Percentiles rank a stretch among this genome's conserved stretches.
phyloP scores from a whole-genome alignment of 1,140 invertebrate species.

The Macrobrachium nipponense region DNA sequence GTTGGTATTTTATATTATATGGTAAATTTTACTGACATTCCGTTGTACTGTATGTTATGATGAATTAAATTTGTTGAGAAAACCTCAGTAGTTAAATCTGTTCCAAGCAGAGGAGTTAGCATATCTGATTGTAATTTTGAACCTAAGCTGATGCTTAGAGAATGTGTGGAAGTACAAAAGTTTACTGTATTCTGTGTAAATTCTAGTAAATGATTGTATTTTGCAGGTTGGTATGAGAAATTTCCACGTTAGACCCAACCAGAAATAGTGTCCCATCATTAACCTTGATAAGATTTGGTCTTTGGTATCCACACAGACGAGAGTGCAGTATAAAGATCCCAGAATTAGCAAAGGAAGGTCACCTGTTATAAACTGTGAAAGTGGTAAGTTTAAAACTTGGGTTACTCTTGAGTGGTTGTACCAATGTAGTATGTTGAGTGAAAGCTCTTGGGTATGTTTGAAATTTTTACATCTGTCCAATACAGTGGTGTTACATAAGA shows the following conservation, averaged over 20 bases:
- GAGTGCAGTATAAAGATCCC: slow-evolving; percentile 79
- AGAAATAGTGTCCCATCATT: slow-evolving; percentile 90
- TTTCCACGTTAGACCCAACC: slow-evolving; percentile 91
- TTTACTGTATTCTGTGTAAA: not conserved
- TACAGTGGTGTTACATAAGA: too few relatives aligned
- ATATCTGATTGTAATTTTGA: too few relatives aligned
- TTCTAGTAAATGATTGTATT: slow-evolving; percentile 31
- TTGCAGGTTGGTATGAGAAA: slow-evolving; percentile 97
- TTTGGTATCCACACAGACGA: slow-evolving; percentile 91
- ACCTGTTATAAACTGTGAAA: slow-evolving; percentile 96
- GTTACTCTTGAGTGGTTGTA: too few relatives aligned
- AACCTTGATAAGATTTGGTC: slow-evolving; percentile 99
- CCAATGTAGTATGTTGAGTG: too few relatives aligned
- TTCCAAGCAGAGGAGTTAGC: too few relatives aligned
- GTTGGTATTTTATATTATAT: slow-evolving; percentile 61
- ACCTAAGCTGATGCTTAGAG: too few relatives aligned
- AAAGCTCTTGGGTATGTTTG: too few relatives aligned
- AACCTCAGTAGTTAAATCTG: too few relatives aligned
- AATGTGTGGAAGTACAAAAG: too few relatives aligned
- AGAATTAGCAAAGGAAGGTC: slow-evolving; percentile 84
- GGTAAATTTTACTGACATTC: not conserved
- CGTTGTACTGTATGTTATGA: too few relatives aligned
- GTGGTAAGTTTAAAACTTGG: too few relatives aligned
- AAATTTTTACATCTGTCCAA: too few relatives aligned
- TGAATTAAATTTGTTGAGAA: not conserved